Evolutionary conservation across 2,113 vertebrate genomes (phyloP), one percentile per base, ranked within the genome.

Genomic region (Rhombomys opimus): DNA sequence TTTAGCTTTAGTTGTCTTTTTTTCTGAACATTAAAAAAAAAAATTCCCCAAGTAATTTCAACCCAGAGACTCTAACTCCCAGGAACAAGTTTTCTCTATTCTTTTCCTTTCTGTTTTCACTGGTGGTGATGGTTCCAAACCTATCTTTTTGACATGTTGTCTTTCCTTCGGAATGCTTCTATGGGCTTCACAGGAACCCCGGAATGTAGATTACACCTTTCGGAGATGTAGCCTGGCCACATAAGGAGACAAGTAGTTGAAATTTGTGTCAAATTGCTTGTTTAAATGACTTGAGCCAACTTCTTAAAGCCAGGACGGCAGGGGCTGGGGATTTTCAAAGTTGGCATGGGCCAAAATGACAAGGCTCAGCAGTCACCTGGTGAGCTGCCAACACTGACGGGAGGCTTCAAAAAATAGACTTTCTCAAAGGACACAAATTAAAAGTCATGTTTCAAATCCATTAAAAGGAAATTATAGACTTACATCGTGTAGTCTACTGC

Each of bases 221-320:
- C 88, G 93, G 84, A 97, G 97, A 97, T 97, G 92, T 93, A 95
- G 85, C 90, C 94, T 4, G 77, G 68, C 87, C 98, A 98, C 77
- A 94, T 75, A 63, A 88, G 13, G 38, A 96, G 97, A 95, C 95
- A 94, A 95, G 97, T 92, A 93, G 92, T 97, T 91, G 95, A 97
- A 97, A 97, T 97, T 82, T 95, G 95, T 97, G 96, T 97, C 97
- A 95, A 97, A 97, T 97, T 96, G 97, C 97, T 95, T 96, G 97
- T 97, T 98, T 92, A 97, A 97, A 96, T 96, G 97, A 94, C 85
- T 90, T 97, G 91, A 97, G 88, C 90, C 92, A 94, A 93, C 81
- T 97, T 88, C 97, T 97, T 97, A 93, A 97, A 97, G 91, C 82
- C 93, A 94, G 68, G 89, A 87, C 96, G 95, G 91, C 97, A 76